Evolutionary conservation across 92 coral and sea anemone species (phyloP).

Genomic region (Diadumene lineata): DNA sequence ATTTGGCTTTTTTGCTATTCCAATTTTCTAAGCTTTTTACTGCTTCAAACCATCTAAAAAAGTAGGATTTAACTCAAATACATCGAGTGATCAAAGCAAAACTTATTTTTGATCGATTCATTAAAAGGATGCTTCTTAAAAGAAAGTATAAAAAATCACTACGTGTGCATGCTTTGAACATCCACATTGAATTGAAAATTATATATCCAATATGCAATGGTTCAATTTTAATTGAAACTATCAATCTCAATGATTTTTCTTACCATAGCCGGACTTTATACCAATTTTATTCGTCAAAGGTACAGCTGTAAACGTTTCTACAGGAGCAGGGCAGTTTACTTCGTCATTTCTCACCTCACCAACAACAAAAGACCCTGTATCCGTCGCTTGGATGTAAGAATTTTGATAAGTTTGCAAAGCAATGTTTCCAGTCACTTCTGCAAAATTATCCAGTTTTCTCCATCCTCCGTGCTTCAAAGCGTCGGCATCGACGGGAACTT

Average conservation of each 20-base stretch:
- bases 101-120: too few species aligned
- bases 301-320: slow-evolving; percentile 86
- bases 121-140: too few species aligned
- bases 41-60: too few species aligned
- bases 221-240: not conserved
- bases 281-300: slow-evolving; percentile 87
- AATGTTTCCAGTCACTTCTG: slow-evolving; percentile 62
- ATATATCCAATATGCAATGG: too few species aligned
- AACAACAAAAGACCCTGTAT: slow-evolving; percentile 69
- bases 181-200: too few species aligned
- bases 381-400: slow-evolving; percentile 78
- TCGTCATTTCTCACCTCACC: slow-evolving; percentile 83
- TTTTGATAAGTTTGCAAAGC: slow-evolving; percentile 79
- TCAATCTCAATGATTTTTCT: not conserved
- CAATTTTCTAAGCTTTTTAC: too few species aligned
- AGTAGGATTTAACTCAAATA: too few species aligned
- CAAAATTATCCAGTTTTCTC: slow-evolving; percentile 73
- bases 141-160: too few species aligned
- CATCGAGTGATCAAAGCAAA: too few species aligned
- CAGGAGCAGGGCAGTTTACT: slow-evolving; percentile 96
- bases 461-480: slow-evolving; percentile 89
- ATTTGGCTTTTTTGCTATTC: too few species aligned
- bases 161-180: too few species aligned
- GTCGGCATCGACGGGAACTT: slow-evolving; percentile 66
- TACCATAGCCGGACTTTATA: slow-evolving; percentile 94